Evolutionary conservation across 2,797 vertebrate genomes (phyloP), one percentile per base, ranked within the genome.

Genomic region (Rhinella marina): DNA sequence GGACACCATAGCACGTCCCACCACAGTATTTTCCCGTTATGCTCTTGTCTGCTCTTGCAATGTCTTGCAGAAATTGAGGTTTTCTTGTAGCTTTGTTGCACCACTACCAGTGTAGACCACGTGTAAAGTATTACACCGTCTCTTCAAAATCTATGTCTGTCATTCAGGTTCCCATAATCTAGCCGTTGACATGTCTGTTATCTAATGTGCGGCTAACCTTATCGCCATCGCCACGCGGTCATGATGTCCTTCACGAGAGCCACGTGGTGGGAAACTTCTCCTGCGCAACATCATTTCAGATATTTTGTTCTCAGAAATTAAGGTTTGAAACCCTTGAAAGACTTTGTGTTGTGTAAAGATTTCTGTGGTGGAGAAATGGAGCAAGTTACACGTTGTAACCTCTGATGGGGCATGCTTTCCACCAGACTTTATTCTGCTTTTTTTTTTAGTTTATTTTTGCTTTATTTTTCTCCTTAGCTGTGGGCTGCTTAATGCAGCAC

Each of bases 401-500:
- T 56, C 41, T 41, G 41, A 7, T 6, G 41, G 41, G 41, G 41
- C 41, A 6, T 6, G 5, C 41, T 41, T 41, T 41, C 41, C 41
- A 41, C 41, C 41, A 41, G 41, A 41, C 41, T 41, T 41, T 41
- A 41, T 41, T 41, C 41, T 41, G 41, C 41, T 41, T 41, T 11
- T 56, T 56, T 56, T 11, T 56, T 56, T 56, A 16, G 8, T 56
- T 56, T 29, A 2, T 16, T 7, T 7, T 14, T 29, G 7, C 68
- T 32, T 7, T 32, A 21, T 12, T 19, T 12, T 17, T 1, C 10
- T 4, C 0, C 16, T 41, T 72, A 64, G n/a, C 23, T 13, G 7
- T 54, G 14, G 62, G 48, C 41, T 80, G 61, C 82, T 52, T 84
- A 84, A 88, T 61, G 23, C 62, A 79, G 41, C 70, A 61, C 25